Conservation (phyloP, 2,888 invertebrate genomes). For the Diarsia dahlii region DNA sequence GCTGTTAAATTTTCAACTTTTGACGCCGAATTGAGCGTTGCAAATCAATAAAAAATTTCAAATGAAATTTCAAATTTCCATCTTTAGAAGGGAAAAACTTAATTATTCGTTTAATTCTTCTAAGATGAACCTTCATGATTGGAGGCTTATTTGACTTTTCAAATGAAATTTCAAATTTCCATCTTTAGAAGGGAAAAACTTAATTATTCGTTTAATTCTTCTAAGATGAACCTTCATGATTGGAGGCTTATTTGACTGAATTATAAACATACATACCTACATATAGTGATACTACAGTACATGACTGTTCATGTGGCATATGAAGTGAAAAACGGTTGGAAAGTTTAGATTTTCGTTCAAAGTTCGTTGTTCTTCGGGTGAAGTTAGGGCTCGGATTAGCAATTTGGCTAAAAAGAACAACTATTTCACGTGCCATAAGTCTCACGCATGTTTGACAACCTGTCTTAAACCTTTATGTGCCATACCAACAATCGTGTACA, state of each 20-base stretch:
- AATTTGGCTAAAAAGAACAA: neutral
- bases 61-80: too few relatives aligned
- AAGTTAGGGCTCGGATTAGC: neutral
- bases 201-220: neutral
- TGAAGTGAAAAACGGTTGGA: neutral
- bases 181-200: neutral
- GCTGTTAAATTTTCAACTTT: too few relatives aligned
- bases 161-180: too few relatives aligned
- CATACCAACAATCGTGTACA: neutral
- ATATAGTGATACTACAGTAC: neutral
- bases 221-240: too few relatives aligned
- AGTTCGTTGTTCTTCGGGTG: neutral
- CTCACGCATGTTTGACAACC: neutral
- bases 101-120: neutral
- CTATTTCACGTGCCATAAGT: neutral
- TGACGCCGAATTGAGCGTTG: too few relatives aligned
- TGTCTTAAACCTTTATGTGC: neutral
- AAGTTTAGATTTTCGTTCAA: neutral
- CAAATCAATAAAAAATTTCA: too few relatives aligned
- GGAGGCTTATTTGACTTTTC: too few relatives aligned
- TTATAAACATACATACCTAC: slow-evolving; percentile 23
- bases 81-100: neutral
- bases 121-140: too few relatives aligned
- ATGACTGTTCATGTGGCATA: neutral
- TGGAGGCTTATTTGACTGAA: slow-evolving; percentile 32